Percentiles rank a stretch among this genome's conserved stretches.
Conservation (phyloP, 2,797 vertebrate species). For the Sebastes nivosus region DNA sequence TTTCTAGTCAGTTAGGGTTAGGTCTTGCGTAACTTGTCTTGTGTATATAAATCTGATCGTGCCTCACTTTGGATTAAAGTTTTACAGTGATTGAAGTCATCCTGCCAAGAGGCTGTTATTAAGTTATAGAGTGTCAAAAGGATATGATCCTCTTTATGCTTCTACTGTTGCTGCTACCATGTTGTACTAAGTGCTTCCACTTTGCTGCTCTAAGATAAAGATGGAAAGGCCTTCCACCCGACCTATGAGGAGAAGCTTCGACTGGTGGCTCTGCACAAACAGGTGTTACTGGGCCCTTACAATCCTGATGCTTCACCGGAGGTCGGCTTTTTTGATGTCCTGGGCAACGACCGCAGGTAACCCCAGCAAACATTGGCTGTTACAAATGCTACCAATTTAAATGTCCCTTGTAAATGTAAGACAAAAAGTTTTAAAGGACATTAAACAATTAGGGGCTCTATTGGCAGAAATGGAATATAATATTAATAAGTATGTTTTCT, state of each 20-base stretch:
- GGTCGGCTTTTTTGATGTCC: slow-evolving; percentile 98
- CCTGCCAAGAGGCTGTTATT: not conserved
- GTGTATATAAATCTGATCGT: not conserved
- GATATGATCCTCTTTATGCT: not conserved
- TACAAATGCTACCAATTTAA: not conserved
- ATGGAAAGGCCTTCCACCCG: slow-evolving; percentile 98
- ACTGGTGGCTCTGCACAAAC: slow-evolving; percentile 95
- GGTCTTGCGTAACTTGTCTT: slow-evolving; percentile 7
- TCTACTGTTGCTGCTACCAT: not conserved
- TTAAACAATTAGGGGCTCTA: no score
- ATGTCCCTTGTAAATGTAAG: not conserved
- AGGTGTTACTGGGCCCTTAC: slow-evolving; percentile 92
- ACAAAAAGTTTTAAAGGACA: not conserved
- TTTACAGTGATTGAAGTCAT: not conserved
- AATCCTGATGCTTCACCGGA: slow-evolving; percentile 96
- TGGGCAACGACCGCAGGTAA: slow-evolving; percentile 98
- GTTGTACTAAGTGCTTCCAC: not conserved
- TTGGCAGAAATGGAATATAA: no score
- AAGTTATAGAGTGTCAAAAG: not conserved
- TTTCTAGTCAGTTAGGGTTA: slow-evolving; percentile 9
- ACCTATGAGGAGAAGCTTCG: slow-evolving; percentile 98
- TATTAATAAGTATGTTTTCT: no score
- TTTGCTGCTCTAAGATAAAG: slow-evolving; percentile 87
- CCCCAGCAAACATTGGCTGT: not conserved
- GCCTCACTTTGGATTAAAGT: not conserved